A percentile compares a stretch with the other conserved stretches of the same genome.
Evolutionary conservation across 2,888 invertebrate genomes (phyloP).

Genomic region (Syrista parreyssii): DNA sequence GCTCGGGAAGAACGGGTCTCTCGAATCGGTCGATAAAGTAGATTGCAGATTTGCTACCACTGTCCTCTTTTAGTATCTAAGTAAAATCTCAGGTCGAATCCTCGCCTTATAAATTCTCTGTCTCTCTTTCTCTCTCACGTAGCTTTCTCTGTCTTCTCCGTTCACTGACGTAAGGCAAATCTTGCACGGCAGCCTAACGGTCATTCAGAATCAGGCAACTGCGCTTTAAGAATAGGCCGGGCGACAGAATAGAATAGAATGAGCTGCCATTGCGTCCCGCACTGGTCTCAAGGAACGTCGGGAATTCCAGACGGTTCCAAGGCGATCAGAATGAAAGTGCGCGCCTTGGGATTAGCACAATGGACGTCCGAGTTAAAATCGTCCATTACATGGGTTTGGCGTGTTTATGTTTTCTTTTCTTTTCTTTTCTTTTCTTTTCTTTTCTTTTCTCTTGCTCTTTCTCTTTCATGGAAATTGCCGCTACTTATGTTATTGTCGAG

Average conservation of each 20-base stretch:
- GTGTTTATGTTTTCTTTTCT: background rate
- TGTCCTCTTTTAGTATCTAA: constrained; percentile 1
- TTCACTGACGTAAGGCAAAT: constrained; percentile 37
- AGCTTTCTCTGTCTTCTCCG: background rate
- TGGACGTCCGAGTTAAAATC: constrained; percentile 22
- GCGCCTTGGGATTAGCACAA: constrained; percentile 15
- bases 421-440: background rate
- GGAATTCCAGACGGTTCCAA: constrained; percentile 32
- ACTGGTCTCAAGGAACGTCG: constrained; percentile 25
- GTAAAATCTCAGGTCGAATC: background rate
- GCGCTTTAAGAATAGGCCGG: constrained; percentile 22
- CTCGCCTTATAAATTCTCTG: background rate
- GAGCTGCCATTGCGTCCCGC: constrained; percentile 21
- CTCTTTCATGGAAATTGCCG: background rate
- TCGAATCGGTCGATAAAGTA: too few relatives aligned
- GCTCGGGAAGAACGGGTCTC: constrained; percentile 26
- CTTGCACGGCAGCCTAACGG: constrained; percentile 45
- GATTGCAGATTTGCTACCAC: too few relatives aligned
- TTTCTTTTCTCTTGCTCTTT: background rate
- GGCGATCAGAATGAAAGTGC: constrained; percentile 32
- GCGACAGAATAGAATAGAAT: constrained; percentile 8
- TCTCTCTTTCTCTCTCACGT: background rate
- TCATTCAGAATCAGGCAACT: constrained; percentile 49
- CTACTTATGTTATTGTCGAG: background rate
- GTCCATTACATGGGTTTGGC: background rate